These are phyloP conservation scores for Istiophorus platypterus DNA, from an alignment of 2,113 vertebrate genomes.

Conservation along the genomic window DNA sequence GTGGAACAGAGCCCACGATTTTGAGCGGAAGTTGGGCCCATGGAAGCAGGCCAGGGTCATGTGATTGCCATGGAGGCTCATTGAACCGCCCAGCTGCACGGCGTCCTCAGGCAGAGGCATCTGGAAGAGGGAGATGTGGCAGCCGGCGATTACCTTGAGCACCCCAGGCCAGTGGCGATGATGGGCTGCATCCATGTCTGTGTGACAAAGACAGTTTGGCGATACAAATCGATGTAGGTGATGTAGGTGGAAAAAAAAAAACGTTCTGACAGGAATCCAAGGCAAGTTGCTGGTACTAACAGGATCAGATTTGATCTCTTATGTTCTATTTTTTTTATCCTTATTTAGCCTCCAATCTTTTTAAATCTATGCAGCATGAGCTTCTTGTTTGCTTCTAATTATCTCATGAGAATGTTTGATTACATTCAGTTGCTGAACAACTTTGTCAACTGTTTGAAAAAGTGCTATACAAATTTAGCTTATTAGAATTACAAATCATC, in stretches of 20 bases:
- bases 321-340: neutral
- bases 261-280: conserved; percentile 14
- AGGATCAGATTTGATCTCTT: conserved; percentile 15
- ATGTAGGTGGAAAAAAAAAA: neutral
- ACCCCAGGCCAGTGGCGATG: conserved; percentile 98
- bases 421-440: conserved; percentile 31
- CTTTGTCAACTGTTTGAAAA: conserved; percentile 31
- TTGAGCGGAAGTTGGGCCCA: conserved; percentile 97
- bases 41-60: conserved; percentile 99
- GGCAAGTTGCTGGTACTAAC: neutral
- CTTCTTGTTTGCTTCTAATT: conserved; percentile 25
- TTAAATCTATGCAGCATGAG: conserved; percentile 11
- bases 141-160: conserved; percentile 93
- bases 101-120: conserved; percentile 95
- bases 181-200: conserved; percentile 95
- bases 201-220: conserved; percentile 36
- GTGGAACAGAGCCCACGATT: conserved; percentile 98
- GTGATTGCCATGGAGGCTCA: conserved; percentile 98
- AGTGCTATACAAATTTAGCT: conserved; percentile 36
- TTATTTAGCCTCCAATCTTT: neutral
- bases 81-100: conserved; percentile 96
- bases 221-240: neutral
- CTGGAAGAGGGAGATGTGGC: conserved; percentile 98
- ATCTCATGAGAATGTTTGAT: conserved; percentile 40
- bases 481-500: conserved; percentile 62